Percentiles rank a stretch among this genome's conserved stretches.
Evolutionary conservation across 2,888 invertebrate genomes (phyloP).

Genomic region (Scaptomyza tumidula): DNA sequence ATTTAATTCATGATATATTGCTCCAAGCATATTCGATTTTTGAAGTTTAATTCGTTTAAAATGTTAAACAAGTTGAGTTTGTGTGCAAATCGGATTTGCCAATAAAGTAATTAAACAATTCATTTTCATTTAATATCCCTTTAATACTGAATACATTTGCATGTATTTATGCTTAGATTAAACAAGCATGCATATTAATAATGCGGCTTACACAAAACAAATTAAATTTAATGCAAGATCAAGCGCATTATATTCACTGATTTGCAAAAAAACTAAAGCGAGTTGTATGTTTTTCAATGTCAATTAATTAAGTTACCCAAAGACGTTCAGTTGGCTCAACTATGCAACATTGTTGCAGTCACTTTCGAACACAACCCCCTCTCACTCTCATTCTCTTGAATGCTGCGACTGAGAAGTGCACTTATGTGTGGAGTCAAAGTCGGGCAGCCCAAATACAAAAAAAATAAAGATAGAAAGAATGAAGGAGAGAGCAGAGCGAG

Average conservation of each 20-base stretch:
- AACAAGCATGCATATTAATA: neutral
- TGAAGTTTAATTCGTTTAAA: constrained; percentile 55
- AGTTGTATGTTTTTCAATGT: neutral
- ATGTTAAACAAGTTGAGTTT: constrained; percentile 15
- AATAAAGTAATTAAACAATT: constrained; percentile 1
- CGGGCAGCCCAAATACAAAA: constrained; percentile 42
- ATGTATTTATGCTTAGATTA: neutral
- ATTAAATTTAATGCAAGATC: neutral
- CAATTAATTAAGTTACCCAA: constrained; percentile 1
- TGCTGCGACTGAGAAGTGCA: constrained; percentile 59
- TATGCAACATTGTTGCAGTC: constrained; percentile 42
- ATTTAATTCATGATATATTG: constrained; percentile 34
- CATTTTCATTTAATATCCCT: neutral
- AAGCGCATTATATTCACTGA: neutral
- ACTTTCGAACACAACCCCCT: neutral
- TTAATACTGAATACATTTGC: neutral
- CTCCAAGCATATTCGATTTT: constrained; percentile 53
- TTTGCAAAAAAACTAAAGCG: too few species aligned
- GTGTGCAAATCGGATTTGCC: neutral
- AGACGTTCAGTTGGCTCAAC: neutral
- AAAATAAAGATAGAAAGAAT: neutral
- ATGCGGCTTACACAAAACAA: neutral
- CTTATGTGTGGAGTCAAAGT: constrained; percentile 70
- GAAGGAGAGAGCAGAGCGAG: constrained; percentile 19
- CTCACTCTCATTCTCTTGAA: constrained; percentile 23